These are phyloP conservation scores for Agrochola litura DNA, from an alignment of 2,888 invertebrate species.

Conservation along the genomic window DNA sequence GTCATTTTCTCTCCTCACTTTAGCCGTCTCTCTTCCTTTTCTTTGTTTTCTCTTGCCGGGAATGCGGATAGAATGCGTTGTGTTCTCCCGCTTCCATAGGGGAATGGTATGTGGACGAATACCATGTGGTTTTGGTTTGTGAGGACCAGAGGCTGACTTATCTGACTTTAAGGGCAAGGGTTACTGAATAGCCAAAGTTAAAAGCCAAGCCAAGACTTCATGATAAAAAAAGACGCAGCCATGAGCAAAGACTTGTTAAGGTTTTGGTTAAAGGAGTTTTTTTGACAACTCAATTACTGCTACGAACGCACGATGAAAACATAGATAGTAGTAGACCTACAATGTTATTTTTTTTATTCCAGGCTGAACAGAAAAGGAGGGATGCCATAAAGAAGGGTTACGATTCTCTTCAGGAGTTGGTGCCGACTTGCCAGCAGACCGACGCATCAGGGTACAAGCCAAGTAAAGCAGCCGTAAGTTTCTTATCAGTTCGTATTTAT, in stretches of 20 bases:
- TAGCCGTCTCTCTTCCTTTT: background rate
- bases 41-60: background rate
- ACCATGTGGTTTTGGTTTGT: background rate
- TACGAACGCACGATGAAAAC: background rate
- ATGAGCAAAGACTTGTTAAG: background rate
- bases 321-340: background rate
- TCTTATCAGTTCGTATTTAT: conserved; percentile 55
- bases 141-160: background rate
- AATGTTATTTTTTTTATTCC: conserved; percentile 69
- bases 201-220: background rate
- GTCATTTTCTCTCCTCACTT: background rate
- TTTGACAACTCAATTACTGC: background rate
- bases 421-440: conserved; percentile 98
- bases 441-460: conserved; percentile 98
- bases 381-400: conserved; percentile 99
- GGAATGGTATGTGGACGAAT: background rate
- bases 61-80: background rate
- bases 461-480: conserved; percentile 96
- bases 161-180: background rate
- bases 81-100: background rate
- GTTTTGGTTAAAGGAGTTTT: background rate
- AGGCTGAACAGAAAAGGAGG: conserved; percentile 98
- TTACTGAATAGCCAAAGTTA: background rate
- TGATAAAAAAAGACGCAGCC: background rate
- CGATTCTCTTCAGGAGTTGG: conserved; percentile 97